Percentiles rank a stretch among this genome's conserved stretches.
These are phyloP conservation scores for Chamaea fasciata DNA, from an alignment of 2,113 vertebrate species.

Conservation along the genomic window DNA sequence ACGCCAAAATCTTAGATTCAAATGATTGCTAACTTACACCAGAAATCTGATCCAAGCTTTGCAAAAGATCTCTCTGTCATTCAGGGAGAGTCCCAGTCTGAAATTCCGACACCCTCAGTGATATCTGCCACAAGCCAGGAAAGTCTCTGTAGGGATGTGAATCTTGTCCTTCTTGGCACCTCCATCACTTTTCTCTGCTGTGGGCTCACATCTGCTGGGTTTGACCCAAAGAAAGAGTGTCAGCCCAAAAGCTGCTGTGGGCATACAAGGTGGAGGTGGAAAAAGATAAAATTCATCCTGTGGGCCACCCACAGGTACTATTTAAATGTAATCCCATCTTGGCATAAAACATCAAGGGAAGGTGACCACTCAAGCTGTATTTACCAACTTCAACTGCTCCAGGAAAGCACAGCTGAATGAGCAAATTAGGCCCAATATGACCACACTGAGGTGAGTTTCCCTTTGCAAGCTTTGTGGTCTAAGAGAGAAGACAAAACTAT, in stretches of 20 bases:
- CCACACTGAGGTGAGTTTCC: not conserved
- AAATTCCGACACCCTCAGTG: not conserved
- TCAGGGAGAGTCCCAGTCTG: not conserved
- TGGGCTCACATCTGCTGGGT: not conserved
- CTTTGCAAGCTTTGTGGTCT: not conserved
- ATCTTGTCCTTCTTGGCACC: not conserved
- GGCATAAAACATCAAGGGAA: not conserved
- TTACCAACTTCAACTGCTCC: not conserved
- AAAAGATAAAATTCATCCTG: not conserved
- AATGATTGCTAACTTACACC: not conserved
- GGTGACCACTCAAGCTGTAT: not conserved
- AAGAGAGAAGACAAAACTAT: not conserved
- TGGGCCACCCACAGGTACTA: not conserved
- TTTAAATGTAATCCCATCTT: not conserved
- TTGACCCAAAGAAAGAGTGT: not conserved
- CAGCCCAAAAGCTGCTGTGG: not conserved
- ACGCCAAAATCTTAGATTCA: not conserved
- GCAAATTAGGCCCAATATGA: not conserved
- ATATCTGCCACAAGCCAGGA: not conserved
- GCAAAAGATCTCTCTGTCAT: not conserved
- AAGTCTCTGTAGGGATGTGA: not conserved
- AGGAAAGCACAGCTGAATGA: not conserved
- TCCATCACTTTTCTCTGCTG: not conserved
- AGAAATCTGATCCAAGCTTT: not conserved
- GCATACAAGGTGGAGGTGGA: not conserved